Evolutionary conservation across 2,797 vertebrate genomes (phyloP), one percentile per base, ranked within the genome.

Genomic region (Perdix hodgsoniae): DNA sequence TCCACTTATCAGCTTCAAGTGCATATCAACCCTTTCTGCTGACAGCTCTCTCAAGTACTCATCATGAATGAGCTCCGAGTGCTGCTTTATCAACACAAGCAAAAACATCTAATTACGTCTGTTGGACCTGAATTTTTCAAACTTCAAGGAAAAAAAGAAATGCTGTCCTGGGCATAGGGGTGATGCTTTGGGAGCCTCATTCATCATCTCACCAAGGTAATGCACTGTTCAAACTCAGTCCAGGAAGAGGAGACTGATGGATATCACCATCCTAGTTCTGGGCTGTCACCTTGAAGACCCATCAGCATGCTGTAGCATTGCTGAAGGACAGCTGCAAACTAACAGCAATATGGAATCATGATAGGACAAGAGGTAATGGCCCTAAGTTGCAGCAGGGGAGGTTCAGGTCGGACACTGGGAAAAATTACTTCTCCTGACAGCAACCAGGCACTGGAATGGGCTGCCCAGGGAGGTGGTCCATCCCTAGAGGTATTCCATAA

Each of bases 161-260:
- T 50, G 39, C 35, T 47, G 6, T 24, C 73, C 18, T 35, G 54
- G 50, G 42, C 24, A 64, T 0, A 0, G 74, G 85, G 19, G 29
- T 26, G 71, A 80, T 1, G 3, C 11, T 92, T 74, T 29, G 57
- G 49, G 33, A 85, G 23, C 12, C 22, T 83, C 61, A 50, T 85
- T 50, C 44, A 83, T 83, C 69, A 47, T 71, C 21, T 49, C 70
- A 89, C 23, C 11, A 6, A 39, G 80, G 49, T 22, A 40, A 31
- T 11, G 6, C 0, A 0, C 0, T 0, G 4, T 66, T 75, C 22
- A 0, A 60, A 70, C 45, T 63, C 33, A 31, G 74, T 49, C 23
- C 37, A 31, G 5, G 14, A 54, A 54, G 54, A 87, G 66, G 19
- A 88, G 33, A 63, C 9, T 63, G 60, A n/a, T 33, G 27, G 57